Conservation (phyloP, 2,888 invertebrate genomes). For the Thelaira solivaga region DNA sequence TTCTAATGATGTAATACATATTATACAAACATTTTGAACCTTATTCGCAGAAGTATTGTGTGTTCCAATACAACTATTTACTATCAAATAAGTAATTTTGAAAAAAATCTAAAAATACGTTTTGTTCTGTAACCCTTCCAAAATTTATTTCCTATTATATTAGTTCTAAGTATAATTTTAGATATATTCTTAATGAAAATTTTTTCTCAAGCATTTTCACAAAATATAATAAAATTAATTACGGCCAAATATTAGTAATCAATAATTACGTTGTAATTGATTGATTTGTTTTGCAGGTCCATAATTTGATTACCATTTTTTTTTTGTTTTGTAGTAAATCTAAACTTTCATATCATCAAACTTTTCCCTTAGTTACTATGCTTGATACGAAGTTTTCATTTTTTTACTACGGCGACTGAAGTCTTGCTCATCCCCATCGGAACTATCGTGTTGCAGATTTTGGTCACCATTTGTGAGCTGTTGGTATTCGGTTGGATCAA, state of each 20-base stretch:
- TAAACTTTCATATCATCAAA: constrained; percentile 48
- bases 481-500: constrained; percentile 77
- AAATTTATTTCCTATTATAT: no score
- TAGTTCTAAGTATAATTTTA: no score
- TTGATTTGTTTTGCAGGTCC: constrained; percentile 35
- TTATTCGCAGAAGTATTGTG: neutral
- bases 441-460: constrained; percentile 78
- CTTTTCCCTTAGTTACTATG: constrained; percentile 66
- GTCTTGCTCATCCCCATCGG: constrained; percentile 78
- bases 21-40: neutral
- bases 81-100: no score
- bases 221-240: no score
- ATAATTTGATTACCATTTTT: constrained; percentile 26
- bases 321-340: neutral
- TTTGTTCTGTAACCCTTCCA: no score
- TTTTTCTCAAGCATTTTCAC: no score
- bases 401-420: constrained; percentile 82
- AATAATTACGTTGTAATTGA: constrained; percentile 4
- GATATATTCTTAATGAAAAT: no score
- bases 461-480: constrained; percentile 78
- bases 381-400: constrained; percentile 79
- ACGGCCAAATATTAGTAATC: no score
- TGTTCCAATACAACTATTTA: no score
- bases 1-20: neutral
- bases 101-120: no score